Evolutionary conservation across 2,797 vertebrate genomes (phyloP).

Genomic region (Pristis pectinata): DNA sequence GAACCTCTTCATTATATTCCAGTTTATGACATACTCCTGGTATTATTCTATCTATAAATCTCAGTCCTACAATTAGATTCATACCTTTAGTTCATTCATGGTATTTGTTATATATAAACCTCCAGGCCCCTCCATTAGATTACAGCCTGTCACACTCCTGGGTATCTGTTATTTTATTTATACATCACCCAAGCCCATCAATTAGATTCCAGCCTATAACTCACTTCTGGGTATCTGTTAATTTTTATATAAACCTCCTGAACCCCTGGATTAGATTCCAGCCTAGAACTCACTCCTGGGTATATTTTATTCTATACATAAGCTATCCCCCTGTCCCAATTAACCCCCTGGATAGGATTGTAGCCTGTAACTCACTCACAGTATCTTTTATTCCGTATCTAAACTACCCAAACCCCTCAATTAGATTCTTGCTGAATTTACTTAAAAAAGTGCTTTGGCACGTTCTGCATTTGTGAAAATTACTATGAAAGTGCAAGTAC

Average conservation of each 20-base stretch:
- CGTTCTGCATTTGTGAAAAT: not conserved
- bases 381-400: not conserved
- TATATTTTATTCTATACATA: not conserved
- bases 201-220: not conserved
- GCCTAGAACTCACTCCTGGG: not conserved
- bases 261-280: not conserved
- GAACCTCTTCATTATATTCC: too few species aligned
- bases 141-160: not conserved
- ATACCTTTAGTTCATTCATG: too few species aligned
- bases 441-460: not conserved
- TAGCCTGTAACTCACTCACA: not conserved
- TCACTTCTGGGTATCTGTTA: not conserved
- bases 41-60: too few species aligned
- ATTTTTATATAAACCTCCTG: not conserved
- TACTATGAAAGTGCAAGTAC: not conserved
- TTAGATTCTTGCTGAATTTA: not conserved
- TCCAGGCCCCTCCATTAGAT: not conserved
- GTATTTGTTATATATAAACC: too few species aligned
- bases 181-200: too few species aligned
- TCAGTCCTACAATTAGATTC: too few species aligned
- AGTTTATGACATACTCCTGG: too few species aligned
- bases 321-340: too few species aligned
- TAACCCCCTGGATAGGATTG: not conserved
- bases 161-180: not conserved
- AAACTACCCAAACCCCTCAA: not conserved